Evolutionary conservation across 2,888 invertebrate genomes (phyloP), one percentile per base, ranked within the genome.

Genomic region (Hipparchia sbordonii): DNA sequence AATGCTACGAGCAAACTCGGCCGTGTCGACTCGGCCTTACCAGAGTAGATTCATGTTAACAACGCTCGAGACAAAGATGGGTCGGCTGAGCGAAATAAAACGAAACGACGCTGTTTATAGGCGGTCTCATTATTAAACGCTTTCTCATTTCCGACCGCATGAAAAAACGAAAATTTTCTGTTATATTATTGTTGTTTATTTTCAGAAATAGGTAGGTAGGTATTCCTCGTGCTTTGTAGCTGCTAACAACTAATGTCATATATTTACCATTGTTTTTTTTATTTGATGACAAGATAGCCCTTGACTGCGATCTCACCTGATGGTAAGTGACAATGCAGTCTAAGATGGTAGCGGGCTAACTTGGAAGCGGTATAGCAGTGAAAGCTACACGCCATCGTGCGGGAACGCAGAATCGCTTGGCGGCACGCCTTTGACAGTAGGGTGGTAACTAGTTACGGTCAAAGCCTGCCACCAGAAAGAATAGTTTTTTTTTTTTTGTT

Each of bases 71-170:
- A 87, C 85, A 85, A 85, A 85, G 84, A 83, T 80, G 75, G 77
- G 77, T 77, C 82, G 77, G 79, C 79, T 79, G 80, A 80, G 82
- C 80, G 76, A 85, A 87, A 89, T 89, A 87, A 89, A 89, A 89
- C 84, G 82, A 81, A 87, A 89, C 80, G 77, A 83, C 76, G 73
- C 76, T 85, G 85, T 85, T 88, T 87, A 85, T 85, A 83, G 84
- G 80, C 85, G 82, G 85, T 83, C 85, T 85, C 86, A 87, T 87
- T 90, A 88, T 89, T 87, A 89, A 88, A 86, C 85, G 85, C 79
- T 89, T 86, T 86, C 83, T 85, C 79, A 79, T 80, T 84, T 79
- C 80, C 79, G 81, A 77, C 80, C 82, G 79, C 80, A 79, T 79
- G 82, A 82, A 84, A 85, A 85, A 84, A 63, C 82, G 76, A 74